A percentile compares a stretch with the other conserved stretches of the same genome.
Evolutionary conservation across 2,113 vertebrate species (phyloP).

Genomic region (Platanista minor): DNA sequence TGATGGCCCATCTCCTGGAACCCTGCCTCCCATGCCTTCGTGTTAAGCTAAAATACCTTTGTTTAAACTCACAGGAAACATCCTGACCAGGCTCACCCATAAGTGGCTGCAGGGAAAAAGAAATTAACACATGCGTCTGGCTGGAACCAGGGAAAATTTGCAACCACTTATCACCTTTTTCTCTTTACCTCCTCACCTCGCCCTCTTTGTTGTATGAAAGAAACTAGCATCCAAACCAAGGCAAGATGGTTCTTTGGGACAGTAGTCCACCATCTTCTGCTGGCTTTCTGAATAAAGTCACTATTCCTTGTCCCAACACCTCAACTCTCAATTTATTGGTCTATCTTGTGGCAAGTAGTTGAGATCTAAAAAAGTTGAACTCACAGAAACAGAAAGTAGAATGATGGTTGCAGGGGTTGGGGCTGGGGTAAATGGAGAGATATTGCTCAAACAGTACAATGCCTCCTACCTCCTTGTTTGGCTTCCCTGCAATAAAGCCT

Average conservation of each 20-base stretch:
- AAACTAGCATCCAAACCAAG: not conserved
- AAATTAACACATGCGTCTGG: too few species aligned
- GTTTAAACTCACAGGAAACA: too few species aligned
- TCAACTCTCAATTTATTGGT: not conserved
- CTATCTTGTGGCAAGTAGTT: not conserved
- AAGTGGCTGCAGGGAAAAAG: too few species aligned
- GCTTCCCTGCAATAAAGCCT: not conserved
- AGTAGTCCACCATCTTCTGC: not conserved
- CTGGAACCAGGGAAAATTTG: too few species aligned
- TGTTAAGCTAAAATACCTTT: too few species aligned
- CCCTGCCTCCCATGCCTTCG: too few species aligned
- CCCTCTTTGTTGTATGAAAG: too few species aligned
- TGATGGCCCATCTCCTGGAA: too few species aligned
- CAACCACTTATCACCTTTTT: too few species aligned
- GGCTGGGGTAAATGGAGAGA: not conserved
- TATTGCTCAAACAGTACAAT: not conserved
- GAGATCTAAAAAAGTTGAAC: not conserved
- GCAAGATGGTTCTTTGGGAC: not conserved
- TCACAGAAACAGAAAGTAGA: not conserved
- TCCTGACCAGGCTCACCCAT: too few species aligned
- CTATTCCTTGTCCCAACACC: not conserved
- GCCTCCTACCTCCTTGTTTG: too few species aligned
- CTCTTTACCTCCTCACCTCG: too few species aligned
- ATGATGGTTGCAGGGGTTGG: not conserved
- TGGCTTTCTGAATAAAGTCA: not conserved